Percentiles rank a stretch among this genome's conserved stretches.
Conservation (phyloP, 1,140 invertebrate genomes). For the Planococcus citri region DNA sequence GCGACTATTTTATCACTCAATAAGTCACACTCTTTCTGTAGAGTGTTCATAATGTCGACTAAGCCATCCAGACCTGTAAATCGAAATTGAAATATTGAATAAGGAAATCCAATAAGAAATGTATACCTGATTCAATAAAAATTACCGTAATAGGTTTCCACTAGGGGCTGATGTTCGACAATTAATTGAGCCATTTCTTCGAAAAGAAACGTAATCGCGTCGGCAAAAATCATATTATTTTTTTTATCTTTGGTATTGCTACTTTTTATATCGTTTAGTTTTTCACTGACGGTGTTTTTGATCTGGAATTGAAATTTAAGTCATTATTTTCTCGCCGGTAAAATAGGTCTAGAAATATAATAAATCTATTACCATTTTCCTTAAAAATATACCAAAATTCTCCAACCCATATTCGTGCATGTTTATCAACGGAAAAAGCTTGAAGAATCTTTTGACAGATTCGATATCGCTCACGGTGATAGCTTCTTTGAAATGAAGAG, state of each 20-base stretch:
- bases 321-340: neutral
- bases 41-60: slow-evolving; percentile 46
- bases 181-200: slow-evolving; percentile 79
- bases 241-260: slow-evolving; percentile 46
- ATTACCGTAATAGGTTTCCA: slow-evolving; percentile 83
- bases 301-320: neutral
- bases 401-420: slow-evolving; percentile 82
- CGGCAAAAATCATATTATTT: slow-evolving; percentile 62
- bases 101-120: neutral
- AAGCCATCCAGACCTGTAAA: slow-evolving; percentile 51
- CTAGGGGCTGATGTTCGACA: slow-evolving; percentile 82
- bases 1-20: slow-evolving; percentile 55
- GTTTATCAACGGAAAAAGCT: slow-evolving; percentile 90
- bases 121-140: neutral
- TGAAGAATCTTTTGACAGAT: slow-evolving; percentile 91
- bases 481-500: slow-evolving; percentile 80
- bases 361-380: slow-evolving; percentile 61
- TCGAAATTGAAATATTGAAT: neutral
- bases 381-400: slow-evolving; percentile 84
- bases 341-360: no score
- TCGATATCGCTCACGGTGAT: slow-evolving; percentile 76
- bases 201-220: slow-evolving; percentile 70
- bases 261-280: slow-evolving; percentile 22
- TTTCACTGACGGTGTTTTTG: slow-evolving; percentile 20
- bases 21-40: slow-evolving; percentile 78